These are phyloP conservation scores for Cheirogaleus major DNA, from an alignment of 2,797 vertebrate species.

Conservation along the genomic window DNA sequence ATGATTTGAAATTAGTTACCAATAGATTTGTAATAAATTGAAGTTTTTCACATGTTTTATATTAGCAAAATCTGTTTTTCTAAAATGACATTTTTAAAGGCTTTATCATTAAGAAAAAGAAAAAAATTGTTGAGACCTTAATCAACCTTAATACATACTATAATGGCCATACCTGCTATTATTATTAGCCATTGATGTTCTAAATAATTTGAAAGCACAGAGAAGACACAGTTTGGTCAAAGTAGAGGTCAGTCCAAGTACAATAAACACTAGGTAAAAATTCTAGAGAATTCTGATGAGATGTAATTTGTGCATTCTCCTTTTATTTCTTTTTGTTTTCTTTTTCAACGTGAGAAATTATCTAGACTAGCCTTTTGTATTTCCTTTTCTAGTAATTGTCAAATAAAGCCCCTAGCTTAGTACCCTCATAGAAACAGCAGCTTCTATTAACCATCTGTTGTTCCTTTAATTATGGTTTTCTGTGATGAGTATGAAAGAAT, in stretches of 20 bases:
- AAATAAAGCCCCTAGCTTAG: background rate
- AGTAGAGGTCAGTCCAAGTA: background rate
- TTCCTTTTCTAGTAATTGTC: conserved; percentile 43
- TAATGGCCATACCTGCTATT: background rate
- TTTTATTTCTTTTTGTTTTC: conserved; percentile 16
- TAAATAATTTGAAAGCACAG: conserved; percentile 24
- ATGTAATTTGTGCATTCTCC: conserved; percentile 1
- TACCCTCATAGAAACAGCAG: background rate
- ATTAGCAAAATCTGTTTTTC: background rate
- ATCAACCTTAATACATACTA: background rate
- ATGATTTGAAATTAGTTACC: conserved; percentile 28
- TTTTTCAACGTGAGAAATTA: conserved; percentile 39
- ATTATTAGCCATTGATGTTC: background rate
- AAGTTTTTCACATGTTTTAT: background rate
- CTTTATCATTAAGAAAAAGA: conserved; percentile 27
- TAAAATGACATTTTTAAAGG: background rate
- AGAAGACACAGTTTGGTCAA: background rate
- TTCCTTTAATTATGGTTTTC: conserved; percentile 44
- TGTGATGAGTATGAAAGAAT: conserved; percentile 10
- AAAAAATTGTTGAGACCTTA: background rate
- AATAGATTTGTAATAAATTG: background rate
- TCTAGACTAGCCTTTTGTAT: conserved; percentile 11
- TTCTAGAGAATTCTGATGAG: conserved; percentile 1
- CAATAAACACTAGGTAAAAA: conserved; percentile 21
- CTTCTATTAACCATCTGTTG: background rate